Evolutionary conservation across 2,113 vertebrate genomes (phyloP), one percentile per base, ranked within the genome.

Genomic region (Peromyscus leucopus): DNA sequence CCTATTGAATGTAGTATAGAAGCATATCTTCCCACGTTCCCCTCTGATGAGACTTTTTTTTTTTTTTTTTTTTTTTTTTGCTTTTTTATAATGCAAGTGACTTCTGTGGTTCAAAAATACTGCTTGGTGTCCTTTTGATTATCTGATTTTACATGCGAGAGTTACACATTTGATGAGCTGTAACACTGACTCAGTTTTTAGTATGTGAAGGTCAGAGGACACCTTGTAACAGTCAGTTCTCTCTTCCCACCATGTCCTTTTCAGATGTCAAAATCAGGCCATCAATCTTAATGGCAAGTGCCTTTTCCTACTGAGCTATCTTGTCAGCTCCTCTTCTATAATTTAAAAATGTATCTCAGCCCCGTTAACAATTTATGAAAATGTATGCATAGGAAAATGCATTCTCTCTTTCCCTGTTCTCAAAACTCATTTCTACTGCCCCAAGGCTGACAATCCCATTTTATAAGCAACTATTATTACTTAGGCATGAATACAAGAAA

Each of bases 401-500:
- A 69, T 59, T 22, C 75, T 51, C 24, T 82, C 55, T 57, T 89
- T 93, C 67, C 92, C 33, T 91, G 59, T 85, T 87, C 78, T 84
- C 28, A 93, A 63, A 96, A 71, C 42, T 95, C 75, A 92, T 93
- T 97, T 88, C 71, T 36, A 71, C 55, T 85, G 28, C 36, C 79
- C 51, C 69, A 55, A 84, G 63, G 26, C 59, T 85, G 57, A 88
- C 57, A 92, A 61, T 72, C 33, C 26, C 26, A 39, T 71, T 13
- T 84, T 55, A 76, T 76, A 84, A 92, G 33, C 16, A 92, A 31
- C 11, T 76, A 93, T 87, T 51, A 93, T 91, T 69, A 87, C 48
- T 95, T 86, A 94, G 83, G 16, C 15, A 33, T 88, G 91, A 97
- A 79, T 88, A 87, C 19, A 76, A 80, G 74, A 91, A 96, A 95